Conservation (phyloP, 2,113 vertebrate genomes). For the Chaetorhynchus papuensis region DNA sequence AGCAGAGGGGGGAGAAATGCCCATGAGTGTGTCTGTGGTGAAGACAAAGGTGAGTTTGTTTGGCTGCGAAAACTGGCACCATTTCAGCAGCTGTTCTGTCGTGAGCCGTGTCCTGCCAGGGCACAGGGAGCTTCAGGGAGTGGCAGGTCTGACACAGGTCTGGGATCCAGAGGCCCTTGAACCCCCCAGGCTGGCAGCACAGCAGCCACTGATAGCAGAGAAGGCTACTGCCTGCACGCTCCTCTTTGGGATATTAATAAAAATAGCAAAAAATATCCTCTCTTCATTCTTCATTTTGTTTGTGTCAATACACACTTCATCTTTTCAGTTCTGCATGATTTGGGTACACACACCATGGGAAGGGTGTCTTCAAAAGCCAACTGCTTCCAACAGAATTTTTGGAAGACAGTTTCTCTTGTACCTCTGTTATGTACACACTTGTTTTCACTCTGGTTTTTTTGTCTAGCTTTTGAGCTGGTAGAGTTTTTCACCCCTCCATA, state of each 20-base stretch:
- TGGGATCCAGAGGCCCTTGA: neutral
- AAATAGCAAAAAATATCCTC: neutral
- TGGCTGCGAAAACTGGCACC: neutral
- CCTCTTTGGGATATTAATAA: neutral
- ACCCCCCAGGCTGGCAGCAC: neutral
- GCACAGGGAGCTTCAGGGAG: neutral
- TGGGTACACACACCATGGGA: neutral
- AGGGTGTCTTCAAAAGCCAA: neutral
- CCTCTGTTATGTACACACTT: neutral
- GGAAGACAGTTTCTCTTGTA: neutral
- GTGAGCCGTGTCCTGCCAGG: neutral
- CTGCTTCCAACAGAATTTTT: neutral
- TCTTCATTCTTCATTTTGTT: neutral
- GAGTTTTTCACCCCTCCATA: neutral
- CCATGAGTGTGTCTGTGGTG: neutral
- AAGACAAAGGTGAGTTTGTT: constrained; percentile 46
- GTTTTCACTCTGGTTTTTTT: neutral
- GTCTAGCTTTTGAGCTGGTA: neutral
- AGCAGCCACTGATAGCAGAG: neutral
- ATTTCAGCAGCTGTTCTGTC: neutral
- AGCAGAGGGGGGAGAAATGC: neutral
- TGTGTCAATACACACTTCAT: neutral
- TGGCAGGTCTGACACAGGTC: neutral
- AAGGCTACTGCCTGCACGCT: neutral
- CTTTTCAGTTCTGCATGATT: neutral